Conservation (phyloP, 2,113 vertebrate species). For the Gymnarchus niloticus region DNA sequence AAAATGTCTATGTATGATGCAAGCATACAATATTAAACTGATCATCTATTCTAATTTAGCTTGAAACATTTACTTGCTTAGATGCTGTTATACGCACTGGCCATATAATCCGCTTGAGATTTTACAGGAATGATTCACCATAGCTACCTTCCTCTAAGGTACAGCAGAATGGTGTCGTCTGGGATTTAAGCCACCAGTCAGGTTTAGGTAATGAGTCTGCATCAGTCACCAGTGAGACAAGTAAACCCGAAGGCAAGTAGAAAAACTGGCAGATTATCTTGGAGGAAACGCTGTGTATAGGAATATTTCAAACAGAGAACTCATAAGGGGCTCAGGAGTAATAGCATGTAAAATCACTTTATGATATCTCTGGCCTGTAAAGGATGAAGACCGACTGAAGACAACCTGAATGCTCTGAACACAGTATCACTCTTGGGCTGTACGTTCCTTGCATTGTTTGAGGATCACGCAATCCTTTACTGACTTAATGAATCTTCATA, state of each 20-base stretch:
- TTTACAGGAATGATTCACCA: background rate
- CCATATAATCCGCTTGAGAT: background rate
- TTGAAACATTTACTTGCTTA: background rate
- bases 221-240: no score
- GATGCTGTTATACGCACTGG: background rate
- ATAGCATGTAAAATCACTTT: conserved; percentile 31
- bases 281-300: conserved; percentile 63
- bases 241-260: no score
- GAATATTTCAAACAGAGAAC: conserved; percentile 49
- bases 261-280: conserved; percentile 53
- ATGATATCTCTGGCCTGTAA: background rate
- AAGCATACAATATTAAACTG: background rate
- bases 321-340: conserved; percentile 53
- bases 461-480: background rate
- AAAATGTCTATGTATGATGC: background rate
- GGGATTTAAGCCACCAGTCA: background rate
- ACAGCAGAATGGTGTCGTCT: background rate
- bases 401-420: background rate
- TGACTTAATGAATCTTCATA: background rate
- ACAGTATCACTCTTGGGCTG: no score
- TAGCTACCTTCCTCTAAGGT: background rate
- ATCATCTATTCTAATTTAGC: background rate
- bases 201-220: conserved; percentile 27
- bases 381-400: background rate
- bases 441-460: no score